These are phyloP conservation scores for Micrastur ruficollis DNA, from an alignment of 2,797 vertebrate species.

Conservation along the genomic window DNA sequence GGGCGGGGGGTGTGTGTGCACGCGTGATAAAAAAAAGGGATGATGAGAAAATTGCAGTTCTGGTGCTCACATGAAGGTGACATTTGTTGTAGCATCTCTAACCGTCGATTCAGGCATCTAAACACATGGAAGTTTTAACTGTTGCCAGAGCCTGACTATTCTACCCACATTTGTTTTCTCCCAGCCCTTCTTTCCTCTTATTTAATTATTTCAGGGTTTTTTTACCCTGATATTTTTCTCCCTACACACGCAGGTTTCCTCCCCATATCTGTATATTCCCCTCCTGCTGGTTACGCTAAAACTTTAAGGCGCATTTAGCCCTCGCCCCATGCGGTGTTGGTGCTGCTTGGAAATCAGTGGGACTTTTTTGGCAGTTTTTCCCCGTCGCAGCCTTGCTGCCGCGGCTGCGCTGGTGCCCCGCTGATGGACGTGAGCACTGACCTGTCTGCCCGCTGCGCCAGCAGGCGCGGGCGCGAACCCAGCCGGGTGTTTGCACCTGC, in stretches of 20 bases:
- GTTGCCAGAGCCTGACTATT: conserved; percentile 32
- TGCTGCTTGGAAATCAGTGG: neutral
- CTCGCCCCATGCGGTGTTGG: neutral
- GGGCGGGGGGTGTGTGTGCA: neutral
- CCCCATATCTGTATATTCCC: neutral
- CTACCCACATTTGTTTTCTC: conserved; percentile 32
- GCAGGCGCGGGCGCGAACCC: neutral
- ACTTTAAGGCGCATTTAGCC: neutral
- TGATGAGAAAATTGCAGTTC: conserved; percentile 54
- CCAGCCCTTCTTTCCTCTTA: neutral
- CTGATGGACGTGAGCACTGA: rapidly evolving
- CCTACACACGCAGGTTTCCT: neutral
- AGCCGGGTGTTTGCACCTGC: neutral
- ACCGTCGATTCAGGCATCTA: neutral
- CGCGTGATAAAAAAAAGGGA: neutral
- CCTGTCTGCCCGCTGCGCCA: neutral
- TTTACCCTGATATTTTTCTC: neutral
- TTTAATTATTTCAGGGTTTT: neutral
- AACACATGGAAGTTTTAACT: conserved; percentile 55
- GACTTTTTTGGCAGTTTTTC: neutral
- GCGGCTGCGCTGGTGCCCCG: neutral
- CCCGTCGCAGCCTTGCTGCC: neutral
- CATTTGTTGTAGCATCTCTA: conserved; percentile 55
- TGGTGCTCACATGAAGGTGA: conserved; percentile 39
- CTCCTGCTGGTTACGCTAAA: neutral